Evolutionary conservation across 2,113 vertebrate genomes (phyloP), one percentile per base, ranked within the genome.

Genomic region (Pogona vitticeps): DNA sequence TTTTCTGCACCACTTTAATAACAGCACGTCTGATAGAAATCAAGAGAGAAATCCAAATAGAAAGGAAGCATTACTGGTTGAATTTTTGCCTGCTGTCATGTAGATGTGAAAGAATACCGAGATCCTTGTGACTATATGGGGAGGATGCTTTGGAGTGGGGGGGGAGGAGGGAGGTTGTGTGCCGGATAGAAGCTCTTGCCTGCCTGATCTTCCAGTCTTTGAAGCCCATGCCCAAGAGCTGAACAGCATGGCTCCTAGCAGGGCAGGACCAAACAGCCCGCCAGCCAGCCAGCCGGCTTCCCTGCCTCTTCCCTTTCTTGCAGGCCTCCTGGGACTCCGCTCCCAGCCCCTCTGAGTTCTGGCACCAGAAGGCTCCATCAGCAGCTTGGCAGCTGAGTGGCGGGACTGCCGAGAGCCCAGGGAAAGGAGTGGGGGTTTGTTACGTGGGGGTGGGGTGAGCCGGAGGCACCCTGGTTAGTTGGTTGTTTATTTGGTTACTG

Each of bases 401-500:
- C 1, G 65, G n/a, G 85, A 65, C 23, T 1, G 85, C 86, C 0
- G 42, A 3, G 85, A 67, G 89, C 90, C 85, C 56, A 68, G 42
- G 1, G 89, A 89, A 67, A 21, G 89, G 42, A 31, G 46, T 13
- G 42, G 56, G 65, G 15, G 28, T 38, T 28, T 26, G 42, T 56
- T n/a, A 3, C 23, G 80, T 52, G 82, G 92, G 88, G 86, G 88
- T 76, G 89, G 15, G 90, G 71, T 36, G 90, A 76, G 72, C 88
- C 0, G 87, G 91, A 91, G 91, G 77, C 92, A 89, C 90, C 92
- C 92, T 79, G 67, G 28, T 65, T 80, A 58, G 36, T 63, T 72
- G 63, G 71, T 81, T 87, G 91, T 89, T 90, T 90, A 84, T 89
- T 94, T 85, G 93, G 91, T 89, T 91, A 52, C 91, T 82, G 90